Evolutionary conservation across 2,888 invertebrate species (phyloP), one percentile per base, ranked within the genome.

Genomic region (Vesta saturnalis): DNA sequence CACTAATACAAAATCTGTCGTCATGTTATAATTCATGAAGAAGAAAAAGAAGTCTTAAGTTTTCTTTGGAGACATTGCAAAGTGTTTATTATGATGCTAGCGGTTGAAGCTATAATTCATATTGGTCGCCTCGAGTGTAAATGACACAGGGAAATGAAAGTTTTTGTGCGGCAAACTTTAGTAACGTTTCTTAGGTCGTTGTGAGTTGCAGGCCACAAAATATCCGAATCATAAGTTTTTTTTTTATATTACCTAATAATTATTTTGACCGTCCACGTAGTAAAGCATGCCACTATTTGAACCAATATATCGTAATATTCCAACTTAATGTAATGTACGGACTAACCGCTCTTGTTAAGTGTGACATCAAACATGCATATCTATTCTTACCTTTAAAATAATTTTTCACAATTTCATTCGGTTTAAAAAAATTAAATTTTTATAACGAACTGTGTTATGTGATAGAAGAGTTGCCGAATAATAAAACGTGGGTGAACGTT

Each of bases 71-170:
- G 43, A 59, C 64, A 54, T 39, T 54, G 52, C 59, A 47, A 66
- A 60, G 55, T 66, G 66, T 60, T 66, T 65, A 65, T 65, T 65
- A 65, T 65, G 60, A 60, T 55, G 65, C 43, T 30, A 46, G 60
- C 43, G 65, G 47, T 60, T 60, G 60, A 60, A 39, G 56, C 57
- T 56, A 66, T 66, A 66, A 66, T 49, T 66, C 60, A 66, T 46
- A 43, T 14, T 18, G 35, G 58, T 23, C 66, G 64, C 60, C 54
- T 66, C 55, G 56, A 66, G 60, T 66, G 66, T 56, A 66, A 66
- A 55, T 66, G 66, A 66, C 66, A 60, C 47, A 56, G 66, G 66
- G 49, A 66, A 66, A 66, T 66, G 66, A 66, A 66, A 66, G 21
- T 60, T 66, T 66, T 65, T 60, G 60, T 18, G 16, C 56, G 19